phyloP scores from a whole-genome alignment of 2,113 vertebrate species.

The Microtus ochrogaster region DNA sequence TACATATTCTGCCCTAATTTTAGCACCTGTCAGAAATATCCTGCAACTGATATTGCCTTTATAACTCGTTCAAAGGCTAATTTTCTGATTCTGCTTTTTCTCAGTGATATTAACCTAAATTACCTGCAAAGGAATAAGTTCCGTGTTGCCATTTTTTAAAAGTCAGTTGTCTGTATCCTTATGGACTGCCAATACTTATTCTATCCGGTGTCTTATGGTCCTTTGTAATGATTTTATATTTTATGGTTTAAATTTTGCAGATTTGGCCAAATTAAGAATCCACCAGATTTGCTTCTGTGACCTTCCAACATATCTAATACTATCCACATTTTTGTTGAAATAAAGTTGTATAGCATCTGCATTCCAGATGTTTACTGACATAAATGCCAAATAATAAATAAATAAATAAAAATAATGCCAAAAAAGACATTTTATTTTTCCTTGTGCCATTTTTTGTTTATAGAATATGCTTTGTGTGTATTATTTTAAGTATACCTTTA shows the following conservation, averaged over 20 bases:
- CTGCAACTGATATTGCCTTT: neutral
- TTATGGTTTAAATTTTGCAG: neutral
- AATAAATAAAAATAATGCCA: neutral
- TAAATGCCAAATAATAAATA: neutral
- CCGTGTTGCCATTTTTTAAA: neutral
- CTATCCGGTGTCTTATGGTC: neutral
- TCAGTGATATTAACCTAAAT: slow-evolving; percentile 24
- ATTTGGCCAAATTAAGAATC: neutral
- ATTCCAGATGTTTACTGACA: slow-evolving; percentile 44
- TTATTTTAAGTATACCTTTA: neutral
- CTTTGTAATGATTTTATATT: neutral
- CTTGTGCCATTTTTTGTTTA: neutral
- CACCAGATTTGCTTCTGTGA: neutral
- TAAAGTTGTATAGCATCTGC: neutral
- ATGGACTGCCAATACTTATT: neutral
- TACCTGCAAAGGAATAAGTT: neutral
- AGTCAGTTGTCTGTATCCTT: neutral
- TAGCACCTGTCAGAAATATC: neutral
- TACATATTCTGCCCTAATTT: slow-evolving; percentile 50
- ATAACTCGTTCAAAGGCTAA: neutral
- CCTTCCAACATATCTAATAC: neutral
- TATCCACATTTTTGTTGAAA: neutral
- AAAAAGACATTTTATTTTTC: neutral
- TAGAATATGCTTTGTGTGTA: neutral
- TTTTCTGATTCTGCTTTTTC: slow-evolving; percentile 26